A percentile compares a stretch with the other conserved stretches of the same genome.
These are phyloP conservation scores for Catagonus wagneri DNA, from an alignment of 2,113 vertebrate species.

Conservation along the genomic window DNA sequence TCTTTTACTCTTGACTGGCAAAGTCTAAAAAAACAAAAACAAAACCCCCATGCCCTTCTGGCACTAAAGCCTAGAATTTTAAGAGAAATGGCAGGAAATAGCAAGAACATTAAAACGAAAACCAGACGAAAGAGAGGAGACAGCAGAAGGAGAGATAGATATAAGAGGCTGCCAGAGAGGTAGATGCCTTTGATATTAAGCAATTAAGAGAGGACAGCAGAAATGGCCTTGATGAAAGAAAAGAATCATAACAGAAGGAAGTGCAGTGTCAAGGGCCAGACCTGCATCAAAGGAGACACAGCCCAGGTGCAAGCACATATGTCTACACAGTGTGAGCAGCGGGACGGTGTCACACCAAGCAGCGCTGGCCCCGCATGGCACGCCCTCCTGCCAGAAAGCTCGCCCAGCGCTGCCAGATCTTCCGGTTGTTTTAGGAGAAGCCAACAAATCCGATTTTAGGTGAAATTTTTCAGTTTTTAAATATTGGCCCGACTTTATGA, in stretches of 20 bases:
- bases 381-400: constrained; percentile 36
- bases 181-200: background rate
- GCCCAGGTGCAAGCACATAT: constrained; percentile 70
- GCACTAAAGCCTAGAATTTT: background rate
- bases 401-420: constrained; percentile 54
- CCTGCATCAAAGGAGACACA: background rate
- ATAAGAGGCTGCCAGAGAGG: background rate
- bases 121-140: background rate
- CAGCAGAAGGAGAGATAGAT: background rate
- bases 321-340: constrained; percentile 61
- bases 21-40: background rate
- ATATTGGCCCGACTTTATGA: constrained; percentile 46
- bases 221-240: constrained; percentile 47
- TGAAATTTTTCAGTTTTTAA: constrained; percentile 59
- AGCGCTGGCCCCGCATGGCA: background rate
- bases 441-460: constrained; percentile 54
- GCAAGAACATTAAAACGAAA: constrained; percentile 22
- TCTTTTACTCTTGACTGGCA: constrained; percentile 13
- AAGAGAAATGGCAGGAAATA: background rate
- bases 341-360: background rate
- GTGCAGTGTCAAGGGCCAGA: background rate
- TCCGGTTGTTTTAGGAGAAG: constrained; percentile 49
- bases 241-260: background rate
- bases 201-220: background rate
- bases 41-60: background rate